Evolutionary conservation across 1,140 invertebrate species (phyloP), one percentile per base, ranked within the genome.

Genomic region (Cydia fagiglandana): DNA sequence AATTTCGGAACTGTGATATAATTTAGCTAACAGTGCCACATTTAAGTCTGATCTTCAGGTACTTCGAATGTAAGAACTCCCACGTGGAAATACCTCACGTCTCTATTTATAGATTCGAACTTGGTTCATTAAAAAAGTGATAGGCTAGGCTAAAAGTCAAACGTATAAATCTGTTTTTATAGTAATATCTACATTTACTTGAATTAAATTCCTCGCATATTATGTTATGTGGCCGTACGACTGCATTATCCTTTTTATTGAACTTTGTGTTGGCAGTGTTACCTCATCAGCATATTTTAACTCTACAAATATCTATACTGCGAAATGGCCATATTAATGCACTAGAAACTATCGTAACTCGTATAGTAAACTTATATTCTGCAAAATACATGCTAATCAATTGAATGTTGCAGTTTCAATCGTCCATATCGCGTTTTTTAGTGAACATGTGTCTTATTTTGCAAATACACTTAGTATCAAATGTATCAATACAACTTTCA

Each of bases 71-170:
- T 84, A 76, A 83, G 79, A 86, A 91, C 88, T 91, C 91, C 90
- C 89, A 92, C 91, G 91, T 92, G 91, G 89, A 90, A 90, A 91
- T 92, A 91, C 83, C 86, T 90, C 86, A 86, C 85, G 85, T 83
- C 83, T 91, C 91, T 92, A 92, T 92, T 89, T 88, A 86, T 91
- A 92, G 91, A 89, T 79, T 83, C 84, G 85, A 87, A 90, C 89
- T 87, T 88, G 88, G 85, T 91, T 86, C 86, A 83, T 79, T 61
- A 56, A 85, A 85, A 87, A 90, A 89, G 81, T 87, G 78, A 87
- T 88, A 86, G 85, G 78, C 78, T 76, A 83, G 80, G 80, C 84
- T 80, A 81, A 85, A 68, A 74, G 53, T 77, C 64, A 61, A 6
- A 20, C 41, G 53, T 73, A 61, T 20, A 13, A 56, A 61, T 4